These are phyloP conservation scores for Crepidodera aurea DNA, from an alignment of 2,888 invertebrate genomes.

Conservation along the genomic window DNA sequence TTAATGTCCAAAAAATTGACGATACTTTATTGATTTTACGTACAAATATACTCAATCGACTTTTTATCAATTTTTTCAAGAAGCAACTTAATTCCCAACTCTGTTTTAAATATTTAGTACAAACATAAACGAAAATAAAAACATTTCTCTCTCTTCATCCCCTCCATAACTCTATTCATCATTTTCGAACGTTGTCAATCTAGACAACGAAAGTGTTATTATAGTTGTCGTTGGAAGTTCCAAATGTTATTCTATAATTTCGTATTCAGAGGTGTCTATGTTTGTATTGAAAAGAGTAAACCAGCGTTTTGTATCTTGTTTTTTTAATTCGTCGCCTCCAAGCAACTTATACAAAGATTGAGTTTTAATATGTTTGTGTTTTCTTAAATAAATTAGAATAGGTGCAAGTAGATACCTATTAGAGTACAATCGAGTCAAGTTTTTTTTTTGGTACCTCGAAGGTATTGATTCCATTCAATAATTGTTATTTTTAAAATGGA, in stretches of 20 bases:
- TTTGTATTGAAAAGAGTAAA: not conserved
- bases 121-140: not conserved
- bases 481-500: not conserved
- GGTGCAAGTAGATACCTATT: not conserved
- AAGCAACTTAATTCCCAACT: too few species aligned
- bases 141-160: not conserved
- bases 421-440: not conserved
- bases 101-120: not conserved
- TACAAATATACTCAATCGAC: too few species aligned
- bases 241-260: slow-evolving; percentile 9
- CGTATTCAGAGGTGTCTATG: slow-evolving; percentile 2
- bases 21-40: too few species aligned
- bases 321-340: slow-evolving; percentile 1
- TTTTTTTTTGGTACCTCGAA: not conserved
- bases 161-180: not conserved
- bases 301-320: not conserved
- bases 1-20: too few species aligned
- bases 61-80: too few species aligned
- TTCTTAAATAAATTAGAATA: not conserved
- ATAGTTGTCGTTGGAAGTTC: slow-evolving; percentile 2
- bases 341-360: slow-evolving; percentile 6
- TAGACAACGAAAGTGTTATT: slow-evolving; percentile 2
- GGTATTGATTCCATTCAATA: not conserved
- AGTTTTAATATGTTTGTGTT: slow-evolving; percentile 12
- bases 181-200: slow-evolving; percentile 1